These are phyloP conservation scores for Apodemus speciosus DNA, from an alignment of 2,113 vertebrate genomes.

Conservation along the genomic window DNA sequence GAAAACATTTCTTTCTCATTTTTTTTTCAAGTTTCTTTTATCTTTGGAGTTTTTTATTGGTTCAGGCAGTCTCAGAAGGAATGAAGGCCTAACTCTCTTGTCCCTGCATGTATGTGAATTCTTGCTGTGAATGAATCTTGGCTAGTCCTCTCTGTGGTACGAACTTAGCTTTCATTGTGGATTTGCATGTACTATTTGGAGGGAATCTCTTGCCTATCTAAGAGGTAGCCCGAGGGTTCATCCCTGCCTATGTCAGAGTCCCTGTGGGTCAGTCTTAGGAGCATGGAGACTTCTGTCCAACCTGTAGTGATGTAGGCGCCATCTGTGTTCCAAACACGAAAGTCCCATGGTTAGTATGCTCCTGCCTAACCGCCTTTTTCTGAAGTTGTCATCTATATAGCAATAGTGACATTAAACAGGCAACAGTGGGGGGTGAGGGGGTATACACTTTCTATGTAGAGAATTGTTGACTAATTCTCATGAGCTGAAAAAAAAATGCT, in stretches of 20 bases:
- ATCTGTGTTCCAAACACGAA: not conserved
- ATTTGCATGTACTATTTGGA: not conserved
- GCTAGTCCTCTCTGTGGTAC: not conserved
- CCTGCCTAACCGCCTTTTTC: not conserved
- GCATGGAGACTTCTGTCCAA: not conserved
- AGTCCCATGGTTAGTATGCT: not conserved
- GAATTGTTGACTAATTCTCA: not conserved
- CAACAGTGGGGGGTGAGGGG: not conserved
- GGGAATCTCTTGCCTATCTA: not conserved
- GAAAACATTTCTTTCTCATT: slow-evolving; percentile 21
- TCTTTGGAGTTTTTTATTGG: not conserved
- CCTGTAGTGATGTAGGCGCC: not conserved
- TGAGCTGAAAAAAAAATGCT: not conserved
- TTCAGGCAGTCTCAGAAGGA: not conserved
- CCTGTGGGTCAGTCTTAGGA: not conserved
- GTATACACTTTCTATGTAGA: not conserved
- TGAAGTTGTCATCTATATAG: not conserved
- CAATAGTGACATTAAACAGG: not conserved
- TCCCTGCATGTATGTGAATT: not conserved
- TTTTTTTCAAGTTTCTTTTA: not conserved
- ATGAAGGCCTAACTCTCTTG: not conserved
- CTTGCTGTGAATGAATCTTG: not conserved
- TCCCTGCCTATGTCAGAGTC: not conserved
- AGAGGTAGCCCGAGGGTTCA: not conserved
- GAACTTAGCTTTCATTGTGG: not conserved